These are phyloP conservation scores for Acanthornis magna DNA, from an alignment of 2,797 vertebrate genomes.

Conservation along the genomic window DNA sequence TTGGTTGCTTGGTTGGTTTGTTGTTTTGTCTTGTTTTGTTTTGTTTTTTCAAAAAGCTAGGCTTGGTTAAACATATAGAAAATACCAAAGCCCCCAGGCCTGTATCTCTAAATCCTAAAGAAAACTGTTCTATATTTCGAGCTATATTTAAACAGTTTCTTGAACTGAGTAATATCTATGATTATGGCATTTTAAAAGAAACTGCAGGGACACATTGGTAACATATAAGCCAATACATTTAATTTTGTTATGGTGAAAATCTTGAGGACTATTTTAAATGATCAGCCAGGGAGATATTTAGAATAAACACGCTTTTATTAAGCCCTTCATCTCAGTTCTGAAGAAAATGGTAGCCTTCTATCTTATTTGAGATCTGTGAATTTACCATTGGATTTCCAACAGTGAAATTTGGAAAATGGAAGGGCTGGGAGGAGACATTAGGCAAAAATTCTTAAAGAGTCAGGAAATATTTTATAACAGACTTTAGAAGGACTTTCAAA, in stretches of 20 bases:
- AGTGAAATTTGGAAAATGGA: not conserved
- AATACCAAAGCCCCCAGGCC: fast-evolving
- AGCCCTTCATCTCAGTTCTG: not conserved
- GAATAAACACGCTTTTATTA: not conserved
- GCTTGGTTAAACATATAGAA: not conserved
- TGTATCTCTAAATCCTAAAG: not conserved
- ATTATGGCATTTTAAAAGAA: not conserved
- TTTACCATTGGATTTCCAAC: not conserved
- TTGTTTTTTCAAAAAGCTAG: not conserved
- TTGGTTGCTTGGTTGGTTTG: not conserved
- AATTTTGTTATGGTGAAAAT: not conserved
- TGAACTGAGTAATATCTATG: not conserved
- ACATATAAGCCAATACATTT: not conserved
- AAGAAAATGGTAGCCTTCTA: not conserved
- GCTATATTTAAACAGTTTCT: not conserved
- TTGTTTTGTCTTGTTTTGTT: not conserved
- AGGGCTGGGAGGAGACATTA: not conserved
- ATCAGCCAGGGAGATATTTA: not conserved
- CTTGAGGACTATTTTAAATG: not conserved
- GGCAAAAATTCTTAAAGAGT: not conserved
- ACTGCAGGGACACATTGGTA: not conserved
- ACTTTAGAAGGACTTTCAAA: not conserved
- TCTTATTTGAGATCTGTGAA: not conserved
- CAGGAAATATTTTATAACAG: not conserved
- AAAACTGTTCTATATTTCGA: not conserved